Evolutionary conservation across 2,888 invertebrate species (phyloP).

Genomic region (Lithophane socia): DNA sequence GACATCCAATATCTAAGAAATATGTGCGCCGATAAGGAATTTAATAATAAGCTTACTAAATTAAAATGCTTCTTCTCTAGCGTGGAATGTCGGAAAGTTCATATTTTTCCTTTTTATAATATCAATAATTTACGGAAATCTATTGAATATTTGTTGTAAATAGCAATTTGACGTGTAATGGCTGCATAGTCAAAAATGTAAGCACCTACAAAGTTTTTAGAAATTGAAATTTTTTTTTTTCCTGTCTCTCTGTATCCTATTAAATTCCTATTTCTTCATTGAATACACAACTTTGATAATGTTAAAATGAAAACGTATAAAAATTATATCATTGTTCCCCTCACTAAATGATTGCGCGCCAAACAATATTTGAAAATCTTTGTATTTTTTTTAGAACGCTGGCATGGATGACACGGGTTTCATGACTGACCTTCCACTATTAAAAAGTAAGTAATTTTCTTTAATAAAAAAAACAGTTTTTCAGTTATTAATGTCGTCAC

Average conservation of each 20-base stretch:
- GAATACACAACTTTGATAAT: background rate
- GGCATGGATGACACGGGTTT: slow-evolving; percentile 96
- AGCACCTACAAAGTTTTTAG: background rate
- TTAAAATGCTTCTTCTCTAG: slow-evolving; percentile 71
- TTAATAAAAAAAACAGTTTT: background rate
- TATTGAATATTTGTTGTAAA: background rate
- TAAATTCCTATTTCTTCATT: background rate
- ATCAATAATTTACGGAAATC: slow-evolving; percentile 22
- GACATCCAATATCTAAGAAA: slow-evolving; percentile 69
- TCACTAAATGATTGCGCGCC: background rate
- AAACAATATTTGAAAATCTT: background rate
- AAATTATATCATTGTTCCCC: background rate
- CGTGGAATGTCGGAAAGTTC: slow-evolving; percentile 60
- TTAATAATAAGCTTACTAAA: slow-evolving; percentile 78
- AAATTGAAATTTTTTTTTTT: background rate
- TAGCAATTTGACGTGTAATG: background rate
- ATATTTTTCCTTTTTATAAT: slow-evolving; percentile 30
- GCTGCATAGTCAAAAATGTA: background rate
- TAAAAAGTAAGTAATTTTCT: slow-evolving; percentile 94
- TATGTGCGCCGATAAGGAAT: slow-evolving; percentile 75
- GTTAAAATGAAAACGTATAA: background rate
- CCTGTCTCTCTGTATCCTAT: background rate
- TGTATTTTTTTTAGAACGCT: slow-evolving; percentile 91
- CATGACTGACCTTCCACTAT: slow-evolving; percentile 96
- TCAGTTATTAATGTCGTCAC: slow-evolving; percentile 1